Conservation (phyloP, 2,797 vertebrate genomes). For the Enteromius trimaculatus region DNA sequence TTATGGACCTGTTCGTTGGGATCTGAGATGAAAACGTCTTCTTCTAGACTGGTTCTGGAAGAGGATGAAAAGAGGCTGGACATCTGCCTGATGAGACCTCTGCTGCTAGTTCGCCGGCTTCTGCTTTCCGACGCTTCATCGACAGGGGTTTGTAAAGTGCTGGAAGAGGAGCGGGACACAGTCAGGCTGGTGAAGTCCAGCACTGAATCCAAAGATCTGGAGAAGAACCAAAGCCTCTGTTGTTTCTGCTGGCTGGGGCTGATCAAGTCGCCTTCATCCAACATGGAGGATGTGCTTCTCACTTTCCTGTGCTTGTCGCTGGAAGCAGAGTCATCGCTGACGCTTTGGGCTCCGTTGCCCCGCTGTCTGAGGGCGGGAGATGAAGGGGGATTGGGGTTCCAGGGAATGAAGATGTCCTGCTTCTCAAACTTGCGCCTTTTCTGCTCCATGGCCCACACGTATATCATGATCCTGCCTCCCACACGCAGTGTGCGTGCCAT, state of each 20-base stretch:
- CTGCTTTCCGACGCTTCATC: constrained; percentile 56
- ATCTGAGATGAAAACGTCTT: constrained; percentile 76
- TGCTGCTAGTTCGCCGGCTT: constrained; percentile 54
- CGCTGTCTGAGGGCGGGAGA: constrained; percentile 57
- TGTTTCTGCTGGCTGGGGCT: constrained; percentile 67
- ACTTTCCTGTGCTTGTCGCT: constrained; percentile 77
- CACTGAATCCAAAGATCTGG: constrained; percentile 80
- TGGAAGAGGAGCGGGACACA: constrained; percentile 69
- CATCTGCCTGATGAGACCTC: constrained; percentile 72
- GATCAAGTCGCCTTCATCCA: constrained; percentile 68
- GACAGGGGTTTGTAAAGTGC: constrained; percentile 68
- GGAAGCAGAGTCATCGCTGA: constrained; percentile 62
- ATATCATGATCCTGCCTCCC: constrained; percentile 85
- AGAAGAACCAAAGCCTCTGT: constrained; percentile 79
- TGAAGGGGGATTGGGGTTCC: constrained; percentile 76
- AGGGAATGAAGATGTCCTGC: constrained; percentile 84
- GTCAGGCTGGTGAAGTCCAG: constrained; percentile 74
- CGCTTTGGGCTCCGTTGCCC: constrained; percentile 66
- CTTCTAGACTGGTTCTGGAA: constrained; percentile 75
- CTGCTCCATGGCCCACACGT: constrained; percentile 85
- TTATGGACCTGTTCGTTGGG: constrained; percentile 54
- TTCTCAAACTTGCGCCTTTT: constrained; percentile 84
- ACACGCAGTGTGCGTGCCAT: constrained; percentile 80
- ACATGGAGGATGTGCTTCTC: constrained; percentile 74
- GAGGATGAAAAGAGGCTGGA: constrained; percentile 77